A percentile compares a stretch with the other conserved stretches of the same genome.
phyloP scores from a whole-genome alignment of 1,140 invertebrate genomes.

The Hycleus cichorii region DNA sequence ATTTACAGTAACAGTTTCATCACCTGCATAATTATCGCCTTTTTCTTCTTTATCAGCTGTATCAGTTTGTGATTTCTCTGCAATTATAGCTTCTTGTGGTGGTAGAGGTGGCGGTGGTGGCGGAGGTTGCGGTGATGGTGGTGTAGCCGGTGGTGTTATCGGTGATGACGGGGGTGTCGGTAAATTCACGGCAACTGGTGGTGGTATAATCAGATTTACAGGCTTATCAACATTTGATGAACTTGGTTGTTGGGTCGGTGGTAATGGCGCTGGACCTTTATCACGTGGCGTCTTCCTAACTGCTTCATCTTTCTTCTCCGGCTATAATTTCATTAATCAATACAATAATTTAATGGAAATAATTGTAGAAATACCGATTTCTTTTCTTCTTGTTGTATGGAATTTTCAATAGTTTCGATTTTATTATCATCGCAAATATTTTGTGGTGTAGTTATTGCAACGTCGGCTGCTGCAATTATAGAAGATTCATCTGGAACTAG shows the following conservation, averaged over 20 bases:
- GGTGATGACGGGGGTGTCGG: conserved; percentile 46
- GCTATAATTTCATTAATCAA: conserved; percentile 31
- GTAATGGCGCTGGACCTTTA: conserved; percentile 59
- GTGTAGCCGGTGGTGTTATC: conserved; percentile 34
- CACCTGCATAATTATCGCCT: neutral
- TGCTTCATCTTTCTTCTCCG: conserved; percentile 48
- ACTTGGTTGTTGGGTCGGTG: conserved; percentile 28
- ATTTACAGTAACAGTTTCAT: conserved; percentile 26
- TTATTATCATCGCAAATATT: no score
- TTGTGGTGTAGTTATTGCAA: no score
- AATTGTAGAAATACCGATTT: no score
- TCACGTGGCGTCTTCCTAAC: conserved; percentile 42
- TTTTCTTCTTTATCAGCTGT: no score
- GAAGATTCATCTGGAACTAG: neutral
- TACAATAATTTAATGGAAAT: neutral
- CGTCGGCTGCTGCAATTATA: no score
- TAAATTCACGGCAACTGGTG: conserved; percentile 36
- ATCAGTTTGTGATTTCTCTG: conserved; percentile 6
- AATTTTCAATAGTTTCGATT: no score
- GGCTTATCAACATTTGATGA: conserved; percentile 41
- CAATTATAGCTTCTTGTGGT: conserved; percentile 13
- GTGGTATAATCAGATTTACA: conserved; percentile 32
- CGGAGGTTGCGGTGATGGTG: conserved; percentile 21
- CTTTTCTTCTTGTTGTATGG: no score
- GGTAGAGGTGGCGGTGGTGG: conserved; percentile 4